Evolutionary conservation across 2,888 invertebrate species (phyloP).

Genomic region (Lissonota sp.): DNA sequence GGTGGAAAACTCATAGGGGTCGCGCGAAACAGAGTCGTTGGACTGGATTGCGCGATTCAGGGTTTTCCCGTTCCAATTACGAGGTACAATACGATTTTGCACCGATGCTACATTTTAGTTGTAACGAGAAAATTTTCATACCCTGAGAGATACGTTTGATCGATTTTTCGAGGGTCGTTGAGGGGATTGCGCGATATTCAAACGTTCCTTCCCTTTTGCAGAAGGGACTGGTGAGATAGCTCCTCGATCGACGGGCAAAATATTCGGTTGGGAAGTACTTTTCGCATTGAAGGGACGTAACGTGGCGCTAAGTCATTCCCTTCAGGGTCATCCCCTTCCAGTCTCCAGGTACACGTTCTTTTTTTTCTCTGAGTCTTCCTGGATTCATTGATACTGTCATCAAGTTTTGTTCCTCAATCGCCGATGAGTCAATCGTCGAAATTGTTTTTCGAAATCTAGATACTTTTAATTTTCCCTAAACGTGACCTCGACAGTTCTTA

Average conservation of each 20-base stretch:
- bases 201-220: constrained; percentile 82
- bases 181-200: no score
- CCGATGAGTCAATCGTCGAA: no score
- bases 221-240: constrained; percentile 89
- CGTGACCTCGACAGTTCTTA: no score
- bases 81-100: constrained; percentile 85
- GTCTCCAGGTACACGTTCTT: constrained; percentile 87
- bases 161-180: no score
- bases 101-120: no score
- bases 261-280: constrained; percentile 84
- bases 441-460: no score
- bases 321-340: constrained; percentile 91
- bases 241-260: constrained; percentile 85
- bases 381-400: constrained; percentile 2
- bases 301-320: constrained; percentile 88
- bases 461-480: no score
- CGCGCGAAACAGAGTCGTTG: constrained; percentile 84
- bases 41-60: constrained; percentile 89
- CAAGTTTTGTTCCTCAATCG: background rate
- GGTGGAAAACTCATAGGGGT: constrained; percentile 87
- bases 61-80: constrained; percentile 88
- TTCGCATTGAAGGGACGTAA: constrained; percentile 79
- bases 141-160: no score
- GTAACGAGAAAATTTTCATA: no score
- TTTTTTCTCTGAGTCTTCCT: constrained; percentile 9